Conservation (phyloP, 2,888 invertebrate species). For the Parnassius glacialis region DNA sequence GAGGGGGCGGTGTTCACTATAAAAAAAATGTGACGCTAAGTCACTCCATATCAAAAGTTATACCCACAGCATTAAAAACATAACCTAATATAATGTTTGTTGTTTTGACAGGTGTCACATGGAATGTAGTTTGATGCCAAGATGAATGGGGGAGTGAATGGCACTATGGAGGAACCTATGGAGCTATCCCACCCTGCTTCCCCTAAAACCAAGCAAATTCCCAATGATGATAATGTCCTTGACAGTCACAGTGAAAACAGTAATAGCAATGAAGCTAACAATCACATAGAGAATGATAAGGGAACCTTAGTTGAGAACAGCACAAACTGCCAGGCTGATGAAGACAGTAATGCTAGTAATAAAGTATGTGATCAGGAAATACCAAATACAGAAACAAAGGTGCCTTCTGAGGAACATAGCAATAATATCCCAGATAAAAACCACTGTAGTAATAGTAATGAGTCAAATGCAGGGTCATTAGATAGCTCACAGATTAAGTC, state of each 20-base stretch:
- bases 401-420: conserved; percentile 35
- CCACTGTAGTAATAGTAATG: conserved; percentile 45
- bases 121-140: conserved; percentile 54
- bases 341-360: conserved; percentile 33
- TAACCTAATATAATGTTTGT: conserved; percentile 48
- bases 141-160: conserved; percentile 68
- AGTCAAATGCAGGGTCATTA: conserved; percentile 40
- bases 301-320: conserved; percentile 23
- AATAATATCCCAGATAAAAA: conserved; percentile 35
- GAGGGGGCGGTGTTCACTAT: conserved; percentile 54
- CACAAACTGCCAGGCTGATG: conserved; percentile 31
- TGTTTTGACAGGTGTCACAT: conserved; percentile 62
- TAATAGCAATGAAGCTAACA: conserved; percentile 38
- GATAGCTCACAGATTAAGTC: conserved; percentile 39
- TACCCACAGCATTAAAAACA: conserved; percentile 44
- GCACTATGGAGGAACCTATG: conserved; percentile 61
- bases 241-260: conserved; percentile 37
- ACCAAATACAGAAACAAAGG: conserved; percentile 23
- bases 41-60: conserved; percentile 49
- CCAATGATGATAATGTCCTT: conserved; percentile 28
- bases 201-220: conserved; percentile 33
- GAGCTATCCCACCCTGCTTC: conserved; percentile 41
- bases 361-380: conserved; percentile 28
- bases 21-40: conserved; percentile 64
- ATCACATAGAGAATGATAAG: conserved; percentile 36